A percentile compares a stretch with the other conserved stretches of the same genome.
These are phyloP conservation scores for Hylaeus anthracinus DNA, from an alignment of 1,140 invertebrate species.

Conservation along the genomic window DNA sequence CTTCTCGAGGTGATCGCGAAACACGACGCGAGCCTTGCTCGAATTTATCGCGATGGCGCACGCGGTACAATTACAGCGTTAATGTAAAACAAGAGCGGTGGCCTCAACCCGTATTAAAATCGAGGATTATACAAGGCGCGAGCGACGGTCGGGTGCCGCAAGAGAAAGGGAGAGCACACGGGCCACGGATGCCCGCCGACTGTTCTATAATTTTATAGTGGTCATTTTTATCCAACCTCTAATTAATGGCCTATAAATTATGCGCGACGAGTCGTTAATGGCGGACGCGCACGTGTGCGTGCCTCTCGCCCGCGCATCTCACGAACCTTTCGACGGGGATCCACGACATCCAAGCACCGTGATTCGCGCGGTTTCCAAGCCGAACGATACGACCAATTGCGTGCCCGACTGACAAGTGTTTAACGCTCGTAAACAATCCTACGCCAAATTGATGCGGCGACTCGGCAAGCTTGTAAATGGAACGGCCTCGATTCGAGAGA, in stretches of 20 bases:
- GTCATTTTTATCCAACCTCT: conserved; percentile 70
- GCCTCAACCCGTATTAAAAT: conserved; percentile 46
- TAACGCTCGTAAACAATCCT: conserved; percentile 48
- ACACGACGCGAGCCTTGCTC: neutral
- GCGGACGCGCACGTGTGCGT: conserved; percentile 60
- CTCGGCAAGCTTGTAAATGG: neutral
- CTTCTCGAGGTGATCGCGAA: neutral
- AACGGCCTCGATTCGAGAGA: neutral
- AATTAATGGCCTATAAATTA: conserved; percentile 78
- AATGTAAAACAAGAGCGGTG: conserved; percentile 47
- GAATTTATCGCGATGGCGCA: conserved; percentile 42
- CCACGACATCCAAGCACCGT: neutral
- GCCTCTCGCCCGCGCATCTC: neutral
- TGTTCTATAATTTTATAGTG: conserved; percentile 76
- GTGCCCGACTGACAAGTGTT: conserved; percentile 24
- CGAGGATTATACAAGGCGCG: neutral
- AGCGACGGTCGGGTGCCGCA: neutral
- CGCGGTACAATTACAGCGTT: conserved; percentile 47
- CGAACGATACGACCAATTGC: neutral
- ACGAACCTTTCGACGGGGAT: conserved; percentile 39
- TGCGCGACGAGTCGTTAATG: conserved; percentile 76
- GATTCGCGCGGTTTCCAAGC: neutral
- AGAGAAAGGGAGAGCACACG: conserved; percentile 15
- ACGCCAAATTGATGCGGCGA: conserved; percentile 24
- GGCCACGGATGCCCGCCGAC: conserved; percentile 50